Evolutionary conservation across 1,140 invertebrate genomes (phyloP), one percentile per base, ranked within the genome.

Genomic region (Lutraria rhynchaena): DNA sequence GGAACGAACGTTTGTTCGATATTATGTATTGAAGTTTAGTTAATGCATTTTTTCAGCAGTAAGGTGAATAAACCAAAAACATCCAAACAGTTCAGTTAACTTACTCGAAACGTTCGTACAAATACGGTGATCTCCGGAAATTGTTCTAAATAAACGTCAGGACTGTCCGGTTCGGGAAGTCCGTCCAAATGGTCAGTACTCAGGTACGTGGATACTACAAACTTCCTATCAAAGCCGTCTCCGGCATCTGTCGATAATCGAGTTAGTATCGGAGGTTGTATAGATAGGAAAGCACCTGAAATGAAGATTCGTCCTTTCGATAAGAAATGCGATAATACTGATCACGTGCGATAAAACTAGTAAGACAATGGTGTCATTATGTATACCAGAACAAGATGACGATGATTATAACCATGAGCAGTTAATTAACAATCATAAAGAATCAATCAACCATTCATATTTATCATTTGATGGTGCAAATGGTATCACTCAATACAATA

Each of bases 121-220:
- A 58, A 74, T 11, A 74, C 71, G 11, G 71, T 60, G 53, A 74
- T 74, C 57, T 74, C 71, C 29, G 71, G 71, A 44, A 74, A 44
- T 27, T 74, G 71, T 24, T 74, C 71, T 4, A 74, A 33, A 41
- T 74, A 74, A n/a, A 74, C 71, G 27, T 74, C 7, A 31, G 33
- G 13, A 37, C n/a, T 74, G 53, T 27, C 57, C 5, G 71, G 71
- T 31, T 60, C 33, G 11, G 71, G 71, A 27, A 37, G 55, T 0
- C 27, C 55, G 17, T 27, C 35, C 1, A 24, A 27, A 24, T 74
- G 51, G 7, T 44, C 53, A 19, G n/a, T 1, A 46, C 51, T 44
- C 19, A 74, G 35, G 37, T 44, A 57, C 7, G 71, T 74, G 19
- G 51, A 74, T 31, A 74, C 55, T 17, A 74, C 37, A 57, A 74